Evolutionary conservation across 2,888 invertebrate genomes (phyloP), one percentile per base, ranked within the genome.

Genomic region (Erpobdella octoculata): DNA sequence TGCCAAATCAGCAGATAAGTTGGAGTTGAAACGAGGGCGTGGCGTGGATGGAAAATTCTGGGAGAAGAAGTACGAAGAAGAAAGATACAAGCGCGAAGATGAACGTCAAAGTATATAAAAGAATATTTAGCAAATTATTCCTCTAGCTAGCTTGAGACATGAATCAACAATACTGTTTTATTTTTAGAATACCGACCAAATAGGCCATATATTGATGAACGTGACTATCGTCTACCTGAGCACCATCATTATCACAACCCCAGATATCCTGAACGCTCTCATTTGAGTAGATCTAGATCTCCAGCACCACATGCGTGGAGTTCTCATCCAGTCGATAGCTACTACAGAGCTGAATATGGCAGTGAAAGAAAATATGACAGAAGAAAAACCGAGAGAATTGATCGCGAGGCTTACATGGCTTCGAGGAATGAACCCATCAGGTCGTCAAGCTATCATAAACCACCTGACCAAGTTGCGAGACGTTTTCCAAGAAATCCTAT

Each of bases 81-180:
- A 28, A 53, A 28, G 28, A 25, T 28, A 53, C 28, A 21, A 21
- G 28, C 53, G 28, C 28, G 53, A 21, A 53, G 28, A 4, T 53
- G 53, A 53, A 53, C 53, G 28, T 53, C 53, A 53, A 53, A 53
- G 53, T 53, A 53, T 53, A 53, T 53, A 25, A 53, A 53, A n/a
- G 53, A 53, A 53, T 53, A 53, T 53, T 53, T 53, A 53, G 53
- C 1, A 53, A 53, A 53, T 25, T 53, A 25, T 3, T 53, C 28
- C 21, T n/a, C 53, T 25, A 25, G 21, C 53, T 53, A 28, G 21
- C 53, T 53, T 53, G 5, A 4, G 53, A 53, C 53, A 53, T 53
- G 53, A 53, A 53, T 28, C 53, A 25, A 53, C 53, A 25, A 53
- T 53, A 28, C 53, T 53, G 53, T 53, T 53, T 53, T 53, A 53